Conservation (phyloP, 2,797 vertebrate genomes). For the Catamblyrhynchus diadema region DNA sequence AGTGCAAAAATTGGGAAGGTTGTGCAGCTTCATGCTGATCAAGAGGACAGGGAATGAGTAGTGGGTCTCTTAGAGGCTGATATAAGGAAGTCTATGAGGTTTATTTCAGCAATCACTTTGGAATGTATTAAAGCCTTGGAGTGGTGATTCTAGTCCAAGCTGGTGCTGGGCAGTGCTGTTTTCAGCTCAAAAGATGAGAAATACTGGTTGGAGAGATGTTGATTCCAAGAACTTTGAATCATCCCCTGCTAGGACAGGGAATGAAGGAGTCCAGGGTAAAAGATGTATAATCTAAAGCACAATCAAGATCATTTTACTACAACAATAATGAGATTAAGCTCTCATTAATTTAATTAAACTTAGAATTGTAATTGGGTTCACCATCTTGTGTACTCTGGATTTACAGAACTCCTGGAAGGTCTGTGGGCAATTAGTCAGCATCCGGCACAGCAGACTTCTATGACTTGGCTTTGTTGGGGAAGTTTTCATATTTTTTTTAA, state of each 20-base stretch:
- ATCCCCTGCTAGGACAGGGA: not conserved
- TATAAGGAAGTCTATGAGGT: not conserved
- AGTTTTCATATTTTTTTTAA: not conserved
- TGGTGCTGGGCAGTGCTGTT: not conserved
- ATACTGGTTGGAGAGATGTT: not conserved
- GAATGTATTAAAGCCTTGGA: not conserved
- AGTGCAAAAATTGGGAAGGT: not conserved
- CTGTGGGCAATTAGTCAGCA: not conserved
- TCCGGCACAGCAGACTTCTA: fast-evolving
- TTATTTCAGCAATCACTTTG: not conserved
- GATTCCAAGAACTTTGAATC: not conserved
- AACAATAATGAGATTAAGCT: not conserved
- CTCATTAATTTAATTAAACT: not conserved
- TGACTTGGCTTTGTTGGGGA: not conserved
- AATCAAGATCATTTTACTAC: not conserved
- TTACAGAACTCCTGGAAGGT: not conserved
- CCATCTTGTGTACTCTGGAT: not conserved
- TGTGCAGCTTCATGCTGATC: not conserved
- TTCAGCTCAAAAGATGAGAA: not conserved
- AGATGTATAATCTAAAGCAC: not conserved
- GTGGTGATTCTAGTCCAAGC: not conserved
- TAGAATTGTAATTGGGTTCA: not conserved
- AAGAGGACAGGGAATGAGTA: not conserved
- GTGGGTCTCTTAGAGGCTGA: not conserved
- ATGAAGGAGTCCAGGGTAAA: not conserved